These are phyloP conservation scores for Nerophis ophidion DNA, from an alignment of 2,113 vertebrate genomes.

Conservation along the genomic window DNA sequence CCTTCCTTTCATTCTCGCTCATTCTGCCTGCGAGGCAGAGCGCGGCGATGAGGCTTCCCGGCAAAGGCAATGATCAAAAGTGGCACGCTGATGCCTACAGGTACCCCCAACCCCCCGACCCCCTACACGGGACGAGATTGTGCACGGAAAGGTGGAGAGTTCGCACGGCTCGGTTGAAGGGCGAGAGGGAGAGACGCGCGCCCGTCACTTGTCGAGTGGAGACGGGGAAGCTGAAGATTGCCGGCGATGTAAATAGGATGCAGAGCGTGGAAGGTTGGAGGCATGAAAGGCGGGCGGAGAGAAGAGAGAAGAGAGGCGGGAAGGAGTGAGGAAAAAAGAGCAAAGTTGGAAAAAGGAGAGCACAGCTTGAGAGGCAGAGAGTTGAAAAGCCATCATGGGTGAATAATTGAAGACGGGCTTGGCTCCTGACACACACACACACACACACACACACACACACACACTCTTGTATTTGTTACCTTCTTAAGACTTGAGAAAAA, in stretches of 20 bases:
- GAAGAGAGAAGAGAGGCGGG: slow-evolving; percentile 38
- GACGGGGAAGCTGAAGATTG: slow-evolving; percentile 44
- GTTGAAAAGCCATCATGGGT: slow-evolving; percentile 61
- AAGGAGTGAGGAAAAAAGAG: slow-evolving; percentile 21
- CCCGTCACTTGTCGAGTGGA: slow-evolving; percentile 51
- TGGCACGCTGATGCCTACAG: slow-evolving; percentile 60
- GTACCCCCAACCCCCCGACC: slow-evolving; percentile 17
- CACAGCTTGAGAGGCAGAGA: slow-evolving; percentile 24
- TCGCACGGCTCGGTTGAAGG: slow-evolving; percentile 26
- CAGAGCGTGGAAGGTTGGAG: slow-evolving; percentile 57
- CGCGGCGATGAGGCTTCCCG: slow-evolving; percentile 51
- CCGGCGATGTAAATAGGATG: slow-evolving; percentile 35
- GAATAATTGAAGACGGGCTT: slow-evolving; percentile 61
- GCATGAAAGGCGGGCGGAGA: slow-evolving; percentile 58
- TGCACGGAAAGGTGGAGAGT: slow-evolving; percentile 32
- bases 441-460: slow-evolving; percentile 4
- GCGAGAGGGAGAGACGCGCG: slow-evolving; percentile 31
- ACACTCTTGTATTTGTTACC: too few relatives aligned
- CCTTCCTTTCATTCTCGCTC: slow-evolving; percentile 47
- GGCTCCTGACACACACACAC: slow-evolving; percentile 28
- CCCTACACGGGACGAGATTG: slow-evolving; percentile 55
- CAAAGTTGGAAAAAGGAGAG: slow-evolving; percentile 52
- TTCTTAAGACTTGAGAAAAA: too few relatives aligned
- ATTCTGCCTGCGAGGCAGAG: slow-evolving; percentile 54
- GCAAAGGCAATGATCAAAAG: slow-evolving; percentile 66